phyloP scores from a whole-genome alignment of 1,140 invertebrate genomes.

The Hyles euphorbiae region DNA sequence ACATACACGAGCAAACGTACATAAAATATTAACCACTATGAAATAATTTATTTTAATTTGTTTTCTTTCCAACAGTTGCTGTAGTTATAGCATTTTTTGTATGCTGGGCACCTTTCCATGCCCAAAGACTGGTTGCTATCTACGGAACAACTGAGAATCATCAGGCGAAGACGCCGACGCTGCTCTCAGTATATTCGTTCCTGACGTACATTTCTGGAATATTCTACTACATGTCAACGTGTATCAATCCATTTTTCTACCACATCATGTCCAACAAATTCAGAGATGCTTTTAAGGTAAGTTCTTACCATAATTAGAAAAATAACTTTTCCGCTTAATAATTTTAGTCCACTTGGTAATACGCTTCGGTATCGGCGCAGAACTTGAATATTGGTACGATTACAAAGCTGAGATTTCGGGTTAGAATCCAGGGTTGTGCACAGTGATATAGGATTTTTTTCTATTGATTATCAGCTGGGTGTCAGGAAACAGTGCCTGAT shows the following conservation, averaged over 20 bases:
- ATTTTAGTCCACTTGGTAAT: too few relatives aligned
- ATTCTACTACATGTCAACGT: slow-evolving; percentile 84
- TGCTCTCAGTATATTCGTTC: slow-evolving; percentile 77
- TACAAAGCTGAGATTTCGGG: too few relatives aligned
- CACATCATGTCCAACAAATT: slow-evolving; percentile 93
- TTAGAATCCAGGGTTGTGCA: too few relatives aligned
- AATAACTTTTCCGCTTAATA: background rate
- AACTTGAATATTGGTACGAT: too few relatives aligned
- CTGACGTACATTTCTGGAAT: slow-evolving; percentile 83
- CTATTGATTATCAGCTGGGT: too few relatives aligned
- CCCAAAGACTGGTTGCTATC: slow-evolving; percentile 87
- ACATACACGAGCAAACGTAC: too few relatives aligned
- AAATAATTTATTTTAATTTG: too few relatives aligned
- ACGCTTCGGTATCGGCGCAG: too few relatives aligned
- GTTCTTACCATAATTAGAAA: background rate
- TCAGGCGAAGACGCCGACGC: slow-evolving; percentile 50
- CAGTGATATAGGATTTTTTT: too few relatives aligned
- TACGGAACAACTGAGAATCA: slow-evolving; percentile 76
- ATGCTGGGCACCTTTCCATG: slow-evolving; percentile 96
- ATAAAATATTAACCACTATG: too few relatives aligned
- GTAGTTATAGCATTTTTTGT: slow-evolving; percentile 96
- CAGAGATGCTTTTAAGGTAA: slow-evolving; percentile 87
- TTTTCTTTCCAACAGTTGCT: slow-evolving; percentile 80
- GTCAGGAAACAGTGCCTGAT: too few relatives aligned
- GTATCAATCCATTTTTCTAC: slow-evolving; percentile 90